Evolutionary conservation across 2,888 invertebrate species (phyloP).

Genomic region (Macrosiphum euphorbiae): DNA sequence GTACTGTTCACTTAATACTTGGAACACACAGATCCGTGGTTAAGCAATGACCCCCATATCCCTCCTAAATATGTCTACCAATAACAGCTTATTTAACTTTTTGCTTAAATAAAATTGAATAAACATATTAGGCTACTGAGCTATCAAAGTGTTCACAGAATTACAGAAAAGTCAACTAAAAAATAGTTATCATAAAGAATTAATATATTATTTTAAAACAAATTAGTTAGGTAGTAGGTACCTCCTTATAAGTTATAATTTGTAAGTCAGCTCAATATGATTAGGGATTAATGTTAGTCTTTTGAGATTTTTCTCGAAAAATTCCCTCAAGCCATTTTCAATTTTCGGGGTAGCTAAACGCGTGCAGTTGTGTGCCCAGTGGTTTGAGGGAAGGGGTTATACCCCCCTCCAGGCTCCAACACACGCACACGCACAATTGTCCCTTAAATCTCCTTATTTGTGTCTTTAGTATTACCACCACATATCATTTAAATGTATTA

Average conservation of each 20-base stretch:
- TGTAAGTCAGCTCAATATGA: neutral
- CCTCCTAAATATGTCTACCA: neutral
- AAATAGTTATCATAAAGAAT: neutral
- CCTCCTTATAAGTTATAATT: neutral
- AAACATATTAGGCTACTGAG: neutral
- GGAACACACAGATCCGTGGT: neutral
- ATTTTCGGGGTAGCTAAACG: neutral
- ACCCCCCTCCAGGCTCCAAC: no score
- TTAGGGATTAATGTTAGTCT: neutral
- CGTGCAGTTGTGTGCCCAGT: neutral
- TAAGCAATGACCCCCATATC: neutral
- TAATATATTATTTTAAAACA: neutral
- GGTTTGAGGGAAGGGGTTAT: no score
- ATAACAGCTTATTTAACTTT: neutral
- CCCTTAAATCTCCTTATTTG: no score
- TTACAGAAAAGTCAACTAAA: neutral
- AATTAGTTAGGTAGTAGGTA: neutral
- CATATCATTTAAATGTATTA: no score
- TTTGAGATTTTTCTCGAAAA: neutral
- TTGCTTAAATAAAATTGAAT: neutral
- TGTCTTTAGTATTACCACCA: no score
- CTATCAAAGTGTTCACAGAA: neutral
- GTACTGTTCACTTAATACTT: neutral
- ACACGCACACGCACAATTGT: no score
- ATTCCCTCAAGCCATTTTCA: neutral